Evolutionary conservation across 1,140 invertebrate genomes (phyloP), one percentile per base, ranked within the genome.

Genomic region (Centruroides vittatus): DNA sequence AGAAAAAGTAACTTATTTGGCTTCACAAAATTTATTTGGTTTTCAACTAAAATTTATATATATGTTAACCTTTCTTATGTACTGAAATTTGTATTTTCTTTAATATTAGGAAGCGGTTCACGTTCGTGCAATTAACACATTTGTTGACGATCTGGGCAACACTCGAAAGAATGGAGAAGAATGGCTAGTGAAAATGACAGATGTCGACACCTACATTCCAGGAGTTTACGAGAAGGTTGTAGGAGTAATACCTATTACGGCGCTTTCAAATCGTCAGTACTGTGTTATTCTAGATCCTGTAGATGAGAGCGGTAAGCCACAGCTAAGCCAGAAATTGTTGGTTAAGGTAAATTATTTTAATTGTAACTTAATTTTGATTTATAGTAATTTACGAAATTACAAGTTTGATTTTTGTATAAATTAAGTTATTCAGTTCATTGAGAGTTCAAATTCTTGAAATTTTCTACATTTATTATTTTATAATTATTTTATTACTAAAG

Each of bases 171-270:
- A 76, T 68, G 78, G 78, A 48, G 78, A 79, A 65, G 77, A 79
- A 66, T 79, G 78, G 78, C 61, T 80, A 36, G 73, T 79, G 35
- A 78, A 71, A 50, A 68, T 75, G 62, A 62, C 65, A 3, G 76
- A 76, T 60, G 74, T 75, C 41, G 77, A 79, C 66, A 74, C 74
- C 12, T 77, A 78, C 64, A 79, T 79, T 61, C 78, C 78, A 36
- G 71, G 72, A 65, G 78, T 79, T 0, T 78, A 79, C 68, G 78
- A 78, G 67, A 70, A 77, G 69, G 75, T 79, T 7, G 69, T 78
- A 56, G 74, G 73, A 47, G 71, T 74, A 3, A 71, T 77, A 10
- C 66, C 73, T 56, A 76, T 78, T 41, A 78, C 73, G 4, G 77
- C 77, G 5, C 66, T 79, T 35, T 77, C 64, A 41, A 77, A 74